Percentiles rank a stretch among this genome's conserved stretches.
phyloP scores from a whole-genome alignment of 2,888 invertebrate species.

The Thumatha senex region DNA sequence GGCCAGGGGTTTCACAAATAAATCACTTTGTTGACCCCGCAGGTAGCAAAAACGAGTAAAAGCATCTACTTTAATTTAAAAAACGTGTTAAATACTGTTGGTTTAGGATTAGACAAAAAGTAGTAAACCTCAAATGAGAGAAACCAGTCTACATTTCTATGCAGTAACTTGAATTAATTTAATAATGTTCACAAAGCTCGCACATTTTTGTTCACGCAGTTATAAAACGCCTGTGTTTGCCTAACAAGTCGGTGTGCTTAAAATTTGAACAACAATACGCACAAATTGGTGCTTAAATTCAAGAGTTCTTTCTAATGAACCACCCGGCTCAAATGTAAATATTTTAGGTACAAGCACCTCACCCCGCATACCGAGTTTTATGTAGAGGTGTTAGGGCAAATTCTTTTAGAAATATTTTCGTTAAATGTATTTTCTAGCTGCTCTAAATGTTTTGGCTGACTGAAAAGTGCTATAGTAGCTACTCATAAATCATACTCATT shows the following conservation, averaged over 20 bases:
- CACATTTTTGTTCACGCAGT: no score
- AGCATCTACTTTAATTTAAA: no score
- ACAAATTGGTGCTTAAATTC: neutral
- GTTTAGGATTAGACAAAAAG: no score
- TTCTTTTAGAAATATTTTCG: neutral
- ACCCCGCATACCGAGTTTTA: neutral
- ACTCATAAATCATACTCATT: conserved; percentile 4
- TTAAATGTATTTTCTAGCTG: neutral
- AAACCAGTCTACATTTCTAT: no score
- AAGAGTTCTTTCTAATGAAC: neutral
- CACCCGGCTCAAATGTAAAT: neutral
- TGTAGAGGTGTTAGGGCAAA: neutral
- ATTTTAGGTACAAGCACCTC: neutral
- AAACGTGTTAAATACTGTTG: no score
- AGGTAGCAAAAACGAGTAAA: no score
- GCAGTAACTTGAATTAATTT: no score
- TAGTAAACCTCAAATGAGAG: no score
- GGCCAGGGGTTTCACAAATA: no score
- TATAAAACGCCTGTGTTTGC: no score
- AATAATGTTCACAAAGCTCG: no score
- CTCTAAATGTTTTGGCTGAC: conserved; percentile 5
- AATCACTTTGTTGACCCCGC: no score
- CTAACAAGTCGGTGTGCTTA: neutral
- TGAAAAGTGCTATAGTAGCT: neutral
- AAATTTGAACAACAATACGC: neutral